Evolutionary conservation across 2,888 invertebrate species (phyloP).

Genomic region (Oligia fasciuncula): DNA sequence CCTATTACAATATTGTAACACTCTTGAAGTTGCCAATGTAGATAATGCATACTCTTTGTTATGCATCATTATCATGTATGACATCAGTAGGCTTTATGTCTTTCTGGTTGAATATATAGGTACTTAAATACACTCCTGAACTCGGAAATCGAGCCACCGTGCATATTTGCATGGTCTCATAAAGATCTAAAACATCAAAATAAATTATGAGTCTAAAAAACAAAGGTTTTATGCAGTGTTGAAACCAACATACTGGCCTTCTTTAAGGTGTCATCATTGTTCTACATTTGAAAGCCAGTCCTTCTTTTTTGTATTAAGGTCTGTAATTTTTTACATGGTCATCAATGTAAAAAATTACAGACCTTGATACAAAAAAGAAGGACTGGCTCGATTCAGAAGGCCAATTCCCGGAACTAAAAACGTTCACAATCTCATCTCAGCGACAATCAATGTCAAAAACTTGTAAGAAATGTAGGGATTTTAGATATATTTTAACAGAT

Average conservation of each 20-base stretch:
- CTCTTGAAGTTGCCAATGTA: background rate
- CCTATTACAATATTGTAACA: background rate
- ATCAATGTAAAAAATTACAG: background rate
- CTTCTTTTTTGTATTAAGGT: no score
- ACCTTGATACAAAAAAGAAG: background rate
- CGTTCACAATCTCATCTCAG: no score
- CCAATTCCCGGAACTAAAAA: no score
- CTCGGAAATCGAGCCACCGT: background rate
- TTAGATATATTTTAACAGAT: background rate
- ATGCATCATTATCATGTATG: background rate
- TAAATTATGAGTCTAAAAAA: background rate
- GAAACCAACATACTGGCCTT: background rate
- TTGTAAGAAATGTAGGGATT: no score
- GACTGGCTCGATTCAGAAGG: background rate
- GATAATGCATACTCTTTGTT: background rate
- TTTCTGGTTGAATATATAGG: background rate
- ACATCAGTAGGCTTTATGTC: no score
- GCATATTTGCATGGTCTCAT: background rate
- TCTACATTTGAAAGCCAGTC: background rate
- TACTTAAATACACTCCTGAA: background rate
- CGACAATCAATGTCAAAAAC: no score
- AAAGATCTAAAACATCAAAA: background rate
- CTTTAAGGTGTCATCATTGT: background rate
- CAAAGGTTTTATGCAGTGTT: background rate
- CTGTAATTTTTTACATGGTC: no score